phyloP scores from a whole-genome alignment of 2,888 invertebrate species.

The Alloplasta piceator region DNA sequence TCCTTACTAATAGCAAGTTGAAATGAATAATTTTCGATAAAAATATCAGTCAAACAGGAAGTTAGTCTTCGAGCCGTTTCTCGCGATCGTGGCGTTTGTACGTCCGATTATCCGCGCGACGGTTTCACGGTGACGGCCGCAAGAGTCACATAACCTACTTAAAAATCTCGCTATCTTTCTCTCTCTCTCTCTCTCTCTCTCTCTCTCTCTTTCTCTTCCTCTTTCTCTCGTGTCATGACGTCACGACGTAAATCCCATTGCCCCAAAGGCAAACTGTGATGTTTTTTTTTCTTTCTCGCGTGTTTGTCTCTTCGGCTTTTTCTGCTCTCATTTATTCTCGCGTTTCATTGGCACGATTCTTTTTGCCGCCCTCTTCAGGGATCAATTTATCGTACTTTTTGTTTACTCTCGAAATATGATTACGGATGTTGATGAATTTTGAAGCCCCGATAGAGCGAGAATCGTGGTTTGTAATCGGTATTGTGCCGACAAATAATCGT shows the following conservation, averaged over 20 bases:
- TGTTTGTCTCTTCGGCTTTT: no score
- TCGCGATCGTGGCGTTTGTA: background rate
- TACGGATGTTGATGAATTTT: slow-evolving; percentile 23
- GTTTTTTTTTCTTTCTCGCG: background rate
- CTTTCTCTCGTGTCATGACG: slow-evolving; percentile 69
- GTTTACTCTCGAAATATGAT: slow-evolving; percentile 14
- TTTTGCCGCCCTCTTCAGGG: background rate
- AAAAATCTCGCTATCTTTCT: slow-evolving; percentile 41
- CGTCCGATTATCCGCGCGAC: slow-evolving; percentile 50
- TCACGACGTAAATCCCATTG: slow-evolving; percentile 65
- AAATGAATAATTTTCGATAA: no score
- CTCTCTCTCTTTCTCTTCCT: slow-evolving; percentile 74
- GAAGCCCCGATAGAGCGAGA: slow-evolving; percentile 46
- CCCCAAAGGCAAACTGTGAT: background rate
- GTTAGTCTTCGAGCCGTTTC: no score
- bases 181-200: no score
- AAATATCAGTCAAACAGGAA: no score
- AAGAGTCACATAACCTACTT: slow-evolving; percentile 76
- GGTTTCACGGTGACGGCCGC: slow-evolving; percentile 67
- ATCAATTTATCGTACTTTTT: background rate
- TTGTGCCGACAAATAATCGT: slow-evolving; percentile 33
- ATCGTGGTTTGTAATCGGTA: slow-evolving; percentile 18
- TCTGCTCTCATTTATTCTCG: background rate
- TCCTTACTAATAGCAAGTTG: no score
- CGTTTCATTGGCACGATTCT: background rate